Base-by-base conservation (phyloP, 1,140 invertebrate genomes). In the Hestina assimilis region DNA sequence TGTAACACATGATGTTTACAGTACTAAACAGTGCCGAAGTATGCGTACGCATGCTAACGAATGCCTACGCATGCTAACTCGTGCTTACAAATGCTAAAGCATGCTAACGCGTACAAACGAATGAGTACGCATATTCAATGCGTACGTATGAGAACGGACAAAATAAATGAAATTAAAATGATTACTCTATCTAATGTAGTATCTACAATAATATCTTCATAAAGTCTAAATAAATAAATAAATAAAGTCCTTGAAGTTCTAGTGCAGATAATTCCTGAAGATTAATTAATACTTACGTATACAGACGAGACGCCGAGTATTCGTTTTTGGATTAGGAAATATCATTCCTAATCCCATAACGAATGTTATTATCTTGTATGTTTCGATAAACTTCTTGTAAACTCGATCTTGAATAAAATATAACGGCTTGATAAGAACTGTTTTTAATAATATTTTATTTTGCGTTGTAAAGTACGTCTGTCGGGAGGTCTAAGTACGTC, bases 291-390 rank as follows among this genome's bases (percentile, higher is more conserved):
- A 23, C 46, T 50, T 17, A 50, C 46, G 14, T 9, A 50, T 21
- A 17, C 46, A 35, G 0, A 38, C 19, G 20, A 50, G n/a, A 3
- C 31, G 29, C 6, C 31, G 15, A 5, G 17, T 50, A 6, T 50
- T 20, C 8, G 46, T 50, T 6, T 24, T 33, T 12, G 46, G 46
- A 11, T 50, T 50, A 7, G 46, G 46, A 14, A 35, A 50, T 4
- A 50, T 17, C 29, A 50, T 21, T 0, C 46, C 46, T 1, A 50
- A 29, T 31, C 46, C 46, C 46, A 50, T 50, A 2, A 38, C 20
- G 46, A 50, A 38, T 1, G 46, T 20, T 24, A 50, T 38, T 11
- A 50, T 38, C 7, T 38, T 33, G 20, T 38, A 50, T 21, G 46
- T 50, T 4, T 38, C 31, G 0, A 24, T 11, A 1, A 50, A 50